These are phyloP conservation scores for Drosophila aldrichi DNA, from an alignment of 2,888 invertebrate species.

Conservation along the genomic window DNA sequence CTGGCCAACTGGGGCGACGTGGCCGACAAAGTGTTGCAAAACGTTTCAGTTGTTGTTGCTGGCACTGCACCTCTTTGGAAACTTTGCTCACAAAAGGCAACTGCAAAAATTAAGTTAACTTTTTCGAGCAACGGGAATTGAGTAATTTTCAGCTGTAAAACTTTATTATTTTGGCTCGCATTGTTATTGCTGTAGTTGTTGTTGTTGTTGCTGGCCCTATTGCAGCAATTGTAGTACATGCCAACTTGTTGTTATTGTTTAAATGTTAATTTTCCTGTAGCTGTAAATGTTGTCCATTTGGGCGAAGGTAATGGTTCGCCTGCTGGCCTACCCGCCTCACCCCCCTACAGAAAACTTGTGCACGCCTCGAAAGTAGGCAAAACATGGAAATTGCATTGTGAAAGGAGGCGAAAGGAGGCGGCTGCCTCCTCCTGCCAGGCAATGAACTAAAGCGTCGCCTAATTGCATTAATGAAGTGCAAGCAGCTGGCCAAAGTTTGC, in stretches of 20 bases:
- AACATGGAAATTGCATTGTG: conserved; percentile 61
- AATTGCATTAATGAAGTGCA: conserved; percentile 47
- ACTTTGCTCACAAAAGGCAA: conserved; percentile 73
- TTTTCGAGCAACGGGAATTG: conserved; percentile 75
- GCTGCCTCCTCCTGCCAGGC: conserved; percentile 12
- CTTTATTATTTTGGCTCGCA: conserved; percentile 71
- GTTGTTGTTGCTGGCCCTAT: conserved; percentile 7
- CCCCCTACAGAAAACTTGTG: neutral
- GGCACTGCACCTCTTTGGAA: conserved; percentile 64
- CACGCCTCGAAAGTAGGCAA: conserved; percentile 16
- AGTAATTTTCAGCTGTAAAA: conserved; percentile 80
- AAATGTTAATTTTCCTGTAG: conserved; percentile 71
- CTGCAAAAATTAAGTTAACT: conserved; percentile 79
- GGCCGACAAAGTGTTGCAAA: conserved; percentile 68
- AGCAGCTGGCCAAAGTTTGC: conserved; percentile 10
- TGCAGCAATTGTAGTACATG: conserved; percentile 72
- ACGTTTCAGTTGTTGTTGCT: conserved; percentile 53
- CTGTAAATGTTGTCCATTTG: conserved; percentile 55
- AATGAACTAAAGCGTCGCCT: conserved; percentile 37
- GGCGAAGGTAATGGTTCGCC: neutral
- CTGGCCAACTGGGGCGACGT: conserved; percentile 37
- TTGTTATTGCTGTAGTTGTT: no score
- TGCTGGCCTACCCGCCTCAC: no score
- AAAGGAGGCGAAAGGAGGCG: conserved; percentile 30
- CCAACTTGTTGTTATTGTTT: conserved; percentile 75